Evolutionary conservation across 2,888 invertebrate genomes (phyloP), one percentile per base, ranked within the genome.

Genomic region (Drosophila planitibia): DNA sequence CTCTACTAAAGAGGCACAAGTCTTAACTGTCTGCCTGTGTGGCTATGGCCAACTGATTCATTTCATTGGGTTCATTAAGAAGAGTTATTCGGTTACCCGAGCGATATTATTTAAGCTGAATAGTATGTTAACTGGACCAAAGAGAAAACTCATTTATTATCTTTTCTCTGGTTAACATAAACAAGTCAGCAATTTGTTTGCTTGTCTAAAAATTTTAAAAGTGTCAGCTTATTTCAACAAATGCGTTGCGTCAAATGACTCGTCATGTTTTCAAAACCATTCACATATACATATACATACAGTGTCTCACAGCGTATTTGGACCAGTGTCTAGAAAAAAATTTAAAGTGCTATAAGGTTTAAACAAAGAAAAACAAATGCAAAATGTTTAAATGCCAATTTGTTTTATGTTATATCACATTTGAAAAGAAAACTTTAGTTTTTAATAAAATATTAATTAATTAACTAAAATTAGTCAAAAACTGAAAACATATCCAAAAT

Each of bases 161-260:
- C 16, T 47, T 4, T 25, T 9, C 22, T 7, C 22, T 25, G 22
- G 22, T 25, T 47, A 9, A 25, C 25, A 47, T 16, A 25, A 47
- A 25, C 47, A 25, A 47, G 25, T 47, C 47, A 16, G 22, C 47
- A 47, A 47, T 47, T 47, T 25, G 25, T 47, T 25, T 9, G 47
- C 47, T 25, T 47, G 47, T 9, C 47, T 9, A 47, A 25, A 47
- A 16, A 47, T 16, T 16, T 16, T 25, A 2, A 47, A 47, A 16
- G 47, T 47, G 47, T 47, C 47, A 47, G 47, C 16, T 47, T 25
- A 47, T 47, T 25, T 25, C 47, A 9, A 25, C 47, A 47, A 47
- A 47, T 25, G 16, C 25, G 16, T 47, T 16, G 7, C 25, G 25
- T 25, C 25, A 47, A 25, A 47, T 47, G 47, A 47, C 47, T 25